Base-by-base conservation (phyloP, 2,113 vertebrate species). In the Anseranas semipalmata region DNA sequence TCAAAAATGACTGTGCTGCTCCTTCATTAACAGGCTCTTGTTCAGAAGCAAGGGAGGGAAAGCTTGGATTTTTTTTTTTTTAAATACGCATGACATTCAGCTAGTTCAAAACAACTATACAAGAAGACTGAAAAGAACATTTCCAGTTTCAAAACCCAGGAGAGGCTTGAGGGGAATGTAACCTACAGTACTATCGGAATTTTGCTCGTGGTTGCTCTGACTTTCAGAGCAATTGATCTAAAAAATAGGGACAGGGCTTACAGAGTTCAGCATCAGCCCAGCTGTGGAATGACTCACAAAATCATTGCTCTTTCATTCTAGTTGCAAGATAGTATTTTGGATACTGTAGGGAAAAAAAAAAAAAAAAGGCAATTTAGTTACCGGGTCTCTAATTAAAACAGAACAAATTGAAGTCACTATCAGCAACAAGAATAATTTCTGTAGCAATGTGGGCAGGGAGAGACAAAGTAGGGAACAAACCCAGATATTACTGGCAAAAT, bases 101-200 rank as follows among this genome's bases (percentile, higher is more conserved):
- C 18, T 25, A 77, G 39, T 77, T 90, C 37, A 50, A 76, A 87
- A 87, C 81, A 97, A 81, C 94, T 83, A 85, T 20, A 84, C 77
- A 91, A 43, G 90, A 97, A 90, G 88, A 72, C 94, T 95, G 97
- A 97, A 95, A 91, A 96, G 52, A 97, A 90, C 48, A 89, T 85
- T 96, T 97, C 96, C 96, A 97, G 96, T 97, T 96, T 95, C 77
- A 83, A 93, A 97, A 97, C 74, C 91, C 95, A 97, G 94, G 92
- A 96, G 53, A 85, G n/a, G 50, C 48, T 88, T 68, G 50, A 93
- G 63, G 6, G 76, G 65, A 90, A 84, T 45, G 58, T n/a, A 78
- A 81, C 24, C 52, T 86, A 52, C 52, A 68, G 45, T 27, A n/a
- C 32, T 59, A 21, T 19, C 22, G 53, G 48, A 39, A 59, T 71